Percentiles rank a stretch among this genome's conserved stretches.
Evolutionary conservation across 1,140 invertebrate species (phyloP).

Genomic region (Neelides sp.): DNA sequence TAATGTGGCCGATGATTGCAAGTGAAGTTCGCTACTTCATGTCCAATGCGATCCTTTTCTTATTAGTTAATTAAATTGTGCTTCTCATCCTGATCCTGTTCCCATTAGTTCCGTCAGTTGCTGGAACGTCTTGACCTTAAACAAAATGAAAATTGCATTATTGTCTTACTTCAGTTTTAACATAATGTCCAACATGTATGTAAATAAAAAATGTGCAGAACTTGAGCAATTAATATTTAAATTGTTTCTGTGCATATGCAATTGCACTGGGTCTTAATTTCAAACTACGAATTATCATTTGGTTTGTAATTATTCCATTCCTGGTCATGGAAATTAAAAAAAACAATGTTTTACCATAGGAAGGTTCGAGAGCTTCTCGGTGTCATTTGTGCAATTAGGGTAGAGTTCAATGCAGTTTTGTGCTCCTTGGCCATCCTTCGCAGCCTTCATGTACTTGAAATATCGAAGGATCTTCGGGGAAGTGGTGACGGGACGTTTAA

Average conservation of each 20-base stretch:
- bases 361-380: constrained; percentile 34
- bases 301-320: no score
- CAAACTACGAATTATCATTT: no score
- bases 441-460: constrained; percentile 76
- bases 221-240: no score
- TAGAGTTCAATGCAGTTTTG: constrained; percentile 52
- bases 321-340: no score
- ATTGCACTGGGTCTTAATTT: no score
- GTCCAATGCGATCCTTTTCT: neutral
- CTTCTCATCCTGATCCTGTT: constrained; percentile 1
- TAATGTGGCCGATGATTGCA: neutral
- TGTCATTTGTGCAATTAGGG: constrained; percentile 50
- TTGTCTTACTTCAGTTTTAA: no score
- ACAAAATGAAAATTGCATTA: neutral
- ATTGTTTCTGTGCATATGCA: no score
- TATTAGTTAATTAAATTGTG: neutral
- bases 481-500: constrained; percentile 63
- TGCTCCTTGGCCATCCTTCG: constrained; percentile 68
- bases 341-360: constrained; percentile 32
- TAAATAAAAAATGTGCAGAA: no score
- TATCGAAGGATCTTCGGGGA: constrained; percentile 71
- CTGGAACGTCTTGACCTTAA: constrained; percentile 29
- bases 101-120: constrained; percentile 29
- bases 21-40: neutral
- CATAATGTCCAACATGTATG: no score